Evolutionary conservation across 92 coral and sea anemone genomes (phyloP), one percentile per base, ranked within the genome.

Genomic region (Palythoa grandiflora): DNA sequence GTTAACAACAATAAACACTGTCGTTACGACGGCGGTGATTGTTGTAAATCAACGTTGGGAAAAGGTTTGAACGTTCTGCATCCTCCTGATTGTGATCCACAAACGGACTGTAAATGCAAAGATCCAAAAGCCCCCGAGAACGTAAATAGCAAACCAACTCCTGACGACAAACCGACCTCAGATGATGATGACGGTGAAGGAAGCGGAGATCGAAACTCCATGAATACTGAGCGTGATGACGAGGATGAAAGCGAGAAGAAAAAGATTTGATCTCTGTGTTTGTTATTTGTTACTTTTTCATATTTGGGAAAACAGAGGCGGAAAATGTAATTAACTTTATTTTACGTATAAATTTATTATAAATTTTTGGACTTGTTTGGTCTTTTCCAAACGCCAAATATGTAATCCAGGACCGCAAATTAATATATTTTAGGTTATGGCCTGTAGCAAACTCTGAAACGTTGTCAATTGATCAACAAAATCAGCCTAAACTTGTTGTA

Each of bases 21-120:
- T 78, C 90, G 94, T 7, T 96, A 95, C 91, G 99, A 96, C 38
- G 96, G 91, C 47, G 99, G 99, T 11, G 99, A 96, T 76, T 96
- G 99, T 75, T 96, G 99, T 65, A 86, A 80, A 9, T 92, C 98
- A 5, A 90, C 94, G 14, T 16, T 92, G 0, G 83, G 39, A 44
- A 57, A 87, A 21, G 83, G 93, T 28, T 60, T 51, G 21, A 91
- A 89, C 11, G 79, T 36, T 13, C 79, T 76, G 1, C 38, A 70
- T 70, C 93, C 91, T 6, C 68, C 11, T 3, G 16, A 51, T 20
- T 91, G 96, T 63, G 77, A 11, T 11, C 36, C 47, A 1, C 89
- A 50, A 14, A 91, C 94, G 20, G 92, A 77, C 37, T 95, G 98
- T 70, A 81, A 28, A 14, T 81, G 86, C 38, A 91, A 89, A 87